Conservation (phyloP, 2,888 invertebrate genomes). For the Parnassius mnemosyne region DNA sequence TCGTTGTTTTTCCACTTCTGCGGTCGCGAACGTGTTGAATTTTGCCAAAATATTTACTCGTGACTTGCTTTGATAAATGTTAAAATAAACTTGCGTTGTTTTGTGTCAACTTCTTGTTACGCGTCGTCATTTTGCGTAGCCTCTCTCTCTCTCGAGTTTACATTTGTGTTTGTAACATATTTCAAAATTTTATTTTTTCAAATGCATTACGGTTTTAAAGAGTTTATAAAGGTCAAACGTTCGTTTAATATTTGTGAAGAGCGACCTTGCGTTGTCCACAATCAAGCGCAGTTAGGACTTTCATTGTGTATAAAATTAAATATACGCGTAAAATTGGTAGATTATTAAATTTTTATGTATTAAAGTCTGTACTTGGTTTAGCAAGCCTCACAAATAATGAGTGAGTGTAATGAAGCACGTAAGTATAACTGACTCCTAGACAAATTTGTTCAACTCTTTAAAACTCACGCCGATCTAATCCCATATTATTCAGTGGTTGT, state of each 20-base stretch:
- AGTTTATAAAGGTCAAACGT: conserved; percentile 1
- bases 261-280: background rate
- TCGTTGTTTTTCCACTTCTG: conserved; percentile 38
- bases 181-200: background rate
- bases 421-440: too few species aligned
- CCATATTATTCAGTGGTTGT: too few species aligned
- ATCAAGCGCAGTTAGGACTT: conserved; percentile 10
- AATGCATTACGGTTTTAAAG: background rate
- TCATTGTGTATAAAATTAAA: conserved; percentile 10
- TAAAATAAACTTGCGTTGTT: conserved; percentile 13
- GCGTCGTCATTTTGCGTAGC: conserved; percentile 7
- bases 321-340: background rate
- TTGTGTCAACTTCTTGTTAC: conserved; percentile 7
- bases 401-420: too few species aligned
- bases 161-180: background rate
- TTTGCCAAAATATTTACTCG: conserved; percentile 24
- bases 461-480: too few species aligned
- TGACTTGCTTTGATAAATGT: conserved; percentile 7
- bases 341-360: background rate
- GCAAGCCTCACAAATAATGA: too few species aligned
- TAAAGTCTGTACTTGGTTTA: too few species aligned
- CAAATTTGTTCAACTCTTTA: too few species aligned
- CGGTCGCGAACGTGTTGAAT: conserved; percentile 29
- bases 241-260: conserved; percentile 5
- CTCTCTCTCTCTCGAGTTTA: conserved; percentile 5